Percentiles rank a stretch among this genome's conserved stretches.
Evolutionary conservation across 2,888 invertebrate species (phyloP).

Genomic region (Drepana falcataria): DNA sequence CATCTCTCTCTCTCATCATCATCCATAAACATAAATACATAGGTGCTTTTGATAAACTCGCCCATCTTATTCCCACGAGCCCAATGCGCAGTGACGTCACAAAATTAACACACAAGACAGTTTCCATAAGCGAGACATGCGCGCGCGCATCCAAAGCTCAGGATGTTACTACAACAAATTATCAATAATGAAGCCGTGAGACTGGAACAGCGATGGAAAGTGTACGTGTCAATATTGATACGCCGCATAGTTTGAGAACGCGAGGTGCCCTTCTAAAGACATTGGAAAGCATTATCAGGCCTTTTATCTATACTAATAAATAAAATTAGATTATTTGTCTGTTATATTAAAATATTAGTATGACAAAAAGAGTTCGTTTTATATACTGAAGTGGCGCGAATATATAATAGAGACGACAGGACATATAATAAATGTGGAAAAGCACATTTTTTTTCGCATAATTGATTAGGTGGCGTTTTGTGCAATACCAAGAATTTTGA

Average conservation of each 20-base stretch:
- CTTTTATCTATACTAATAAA: neutral
- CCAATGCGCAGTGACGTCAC: neutral
- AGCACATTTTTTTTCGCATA: too few species aligned
- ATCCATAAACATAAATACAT: too few species aligned
- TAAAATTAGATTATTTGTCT: too few species aligned
- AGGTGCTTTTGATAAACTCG: too few species aligned
- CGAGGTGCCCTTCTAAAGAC: slow-evolving; percentile 4
- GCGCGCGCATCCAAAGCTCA: neutral
- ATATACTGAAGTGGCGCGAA: too few species aligned
- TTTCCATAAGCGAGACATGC: neutral
- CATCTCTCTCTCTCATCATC: too few species aligned
- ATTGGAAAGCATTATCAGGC: neutral
- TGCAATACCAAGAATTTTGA: too few species aligned
- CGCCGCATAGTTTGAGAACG: slow-evolving; percentile 12
- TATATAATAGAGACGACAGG: too few species aligned
- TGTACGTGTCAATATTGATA: slow-evolving; percentile 37
- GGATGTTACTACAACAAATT: slow-evolving; percentile 28
- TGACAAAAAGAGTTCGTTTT: too few species aligned
- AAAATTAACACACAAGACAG: neutral
- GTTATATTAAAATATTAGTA: too few species aligned
- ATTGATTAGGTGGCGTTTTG: too few species aligned
- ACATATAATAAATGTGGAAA: too few species aligned
- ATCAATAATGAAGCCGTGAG: slow-evolving; percentile 35
- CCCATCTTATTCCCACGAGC: neutral
- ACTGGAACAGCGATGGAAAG: slow-evolving; percentile 29